Base-by-base conservation (phyloP, 1,140 invertebrate species). In the Cydia pomonella region DNA sequence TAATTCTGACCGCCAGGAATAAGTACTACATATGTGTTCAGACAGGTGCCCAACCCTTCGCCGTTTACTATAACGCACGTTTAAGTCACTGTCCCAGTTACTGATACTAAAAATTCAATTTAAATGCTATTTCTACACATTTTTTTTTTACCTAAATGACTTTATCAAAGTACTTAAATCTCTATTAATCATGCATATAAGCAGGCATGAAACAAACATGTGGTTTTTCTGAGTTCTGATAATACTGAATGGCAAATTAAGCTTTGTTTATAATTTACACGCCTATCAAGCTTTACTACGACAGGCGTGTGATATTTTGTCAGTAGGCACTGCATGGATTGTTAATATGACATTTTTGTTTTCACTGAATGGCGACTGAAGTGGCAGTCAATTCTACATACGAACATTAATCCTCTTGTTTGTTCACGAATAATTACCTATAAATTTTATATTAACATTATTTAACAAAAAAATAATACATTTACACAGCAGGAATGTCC, bases 221-320 rank as follows among this genome's bases (percentile, higher is more conserved):
- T 23, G 16, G 53, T 59, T 59, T 59, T 59, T 59, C 53, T 59
- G 47, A 50, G 47, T n/a, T 59, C 53, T 59, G 53, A 59, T 59
- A 59, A 23, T 9, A 59, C 53, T 23, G 53, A 23, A 59, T 23
- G 0, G 53, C 9, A 23, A 53, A 59, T 59, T 59, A 59, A 59
- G 21, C n/a, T 59, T 23, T 59, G 18, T 59, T 23, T 12, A 59
- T 59, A 59, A 59, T 18, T 53, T 59, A 59, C 21, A 59, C 21
- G 53, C 9, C 18, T 59, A 59, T 59, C 53, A 59, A 59, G 53
- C 5, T 50, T 50, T 59, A 2, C 44, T 53, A 9, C 23, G 53
- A 59, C 21, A 0, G 53, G 18, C 21, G 53, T 59, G 53, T 23
- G 21, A 23, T 7, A 23, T 59, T 18, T 21, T 59, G 18, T 21